Evolutionary conservation across 2,888 invertebrate species (phyloP), one percentile per base, ranked within the genome.

Genomic region (Acanthoscelides obtectus): DNA sequence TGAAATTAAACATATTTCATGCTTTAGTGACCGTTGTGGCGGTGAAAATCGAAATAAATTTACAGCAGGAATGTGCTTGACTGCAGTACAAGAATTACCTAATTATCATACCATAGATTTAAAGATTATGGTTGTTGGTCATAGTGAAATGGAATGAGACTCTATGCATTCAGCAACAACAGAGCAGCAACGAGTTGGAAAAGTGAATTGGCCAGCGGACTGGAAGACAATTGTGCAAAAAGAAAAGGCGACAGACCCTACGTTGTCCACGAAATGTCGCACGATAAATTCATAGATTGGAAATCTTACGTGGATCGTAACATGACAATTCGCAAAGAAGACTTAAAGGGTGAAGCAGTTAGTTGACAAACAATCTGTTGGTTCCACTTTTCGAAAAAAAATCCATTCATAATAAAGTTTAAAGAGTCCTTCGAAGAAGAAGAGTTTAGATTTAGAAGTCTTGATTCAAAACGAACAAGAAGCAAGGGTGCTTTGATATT

Each of bases 41-140:
- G 80, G 80, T n/a, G 80, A 81, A 72, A 78, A 81, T 45, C 71
- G 76, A 5, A 79, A 81, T 67, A 72, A 79, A 70, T 78, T 71
- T 73, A 74, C 79, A 20, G 76, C 75, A 66, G 72, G 74, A 20
- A 79, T 80, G 76, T 77, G 74, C 66, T 66, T 79, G 66, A 64
- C 65, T 68, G 77, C 76, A 63, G 76, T 79, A 20, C 75, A 77
- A 68, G 73, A 71, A 67, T 71, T 77, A 67, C 12, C 22, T 21
- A 72, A 76, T 69, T n/a, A 79, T 3, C 25, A 79, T 75, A 71
- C 67, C 8, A 78, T 79, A 69, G 69, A 79, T 64, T 70, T 76
- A 17, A 78, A 78, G 73, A 79, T 78, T 72, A 67, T 79, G 5
- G 69, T 64, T 66, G 8, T 64, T 22, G 73, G 75, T 2, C 76